Percentiles rank a stretch among this genome's conserved stretches.
Evolutionary conservation across 2,888 invertebrate genomes (phyloP).

Genomic region (Sylvicola fuscatus): DNA sequence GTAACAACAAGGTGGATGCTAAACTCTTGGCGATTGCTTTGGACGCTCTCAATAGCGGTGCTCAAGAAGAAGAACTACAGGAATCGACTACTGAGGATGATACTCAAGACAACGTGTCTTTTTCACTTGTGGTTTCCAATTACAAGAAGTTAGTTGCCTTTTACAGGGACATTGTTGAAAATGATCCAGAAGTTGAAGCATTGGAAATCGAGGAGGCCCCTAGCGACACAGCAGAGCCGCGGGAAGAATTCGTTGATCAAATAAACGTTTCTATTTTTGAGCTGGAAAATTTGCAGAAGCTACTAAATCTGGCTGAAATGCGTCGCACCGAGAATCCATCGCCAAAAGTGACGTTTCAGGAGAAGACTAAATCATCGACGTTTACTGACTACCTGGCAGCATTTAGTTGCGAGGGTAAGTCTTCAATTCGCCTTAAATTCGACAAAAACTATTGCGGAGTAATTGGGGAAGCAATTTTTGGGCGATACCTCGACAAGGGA

Average conservation of each 20-base stretch:
- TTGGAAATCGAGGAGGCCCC: constrained; percentile 3
- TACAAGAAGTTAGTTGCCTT: constrained; percentile 18
- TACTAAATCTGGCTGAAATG: constrained; percentile 34
- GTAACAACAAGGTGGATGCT: constrained; percentile 39
- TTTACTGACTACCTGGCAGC: constrained; percentile 29
- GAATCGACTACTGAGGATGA: constrained; percentile 3
- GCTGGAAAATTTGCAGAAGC: constrained; percentile 38
- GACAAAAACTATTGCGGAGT: constrained; percentile 16
- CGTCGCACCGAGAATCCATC: constrained; percentile 20
- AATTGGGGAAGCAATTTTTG: constrained; percentile 14
- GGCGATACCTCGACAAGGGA: constrained; percentile 20
- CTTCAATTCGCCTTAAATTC: constrained; percentile 20
- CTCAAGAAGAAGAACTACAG: constrained; percentile 17
- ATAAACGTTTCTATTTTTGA: constrained; percentile 20
- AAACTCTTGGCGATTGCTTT: constrained; percentile 33
- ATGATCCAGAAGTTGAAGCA: too few species aligned
- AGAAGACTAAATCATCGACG: constrained; percentile 29
- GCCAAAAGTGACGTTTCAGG: constrained; percentile 35
- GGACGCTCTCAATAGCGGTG: constrained; percentile 22
- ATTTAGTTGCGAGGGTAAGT: constrained; percentile 15
- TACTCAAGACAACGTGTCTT: background rate
- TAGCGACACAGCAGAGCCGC: constrained; percentile 6
- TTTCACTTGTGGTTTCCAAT: constrained; percentile 10
- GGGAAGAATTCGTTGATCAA: constrained; percentile 8
- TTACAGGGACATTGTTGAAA: constrained; percentile 15